A percentile compares a stretch with the other conserved stretches of the same genome.
phyloP scores from a whole-genome alignment of 2,113 vertebrate species.

The Panthera leo region DNA sequence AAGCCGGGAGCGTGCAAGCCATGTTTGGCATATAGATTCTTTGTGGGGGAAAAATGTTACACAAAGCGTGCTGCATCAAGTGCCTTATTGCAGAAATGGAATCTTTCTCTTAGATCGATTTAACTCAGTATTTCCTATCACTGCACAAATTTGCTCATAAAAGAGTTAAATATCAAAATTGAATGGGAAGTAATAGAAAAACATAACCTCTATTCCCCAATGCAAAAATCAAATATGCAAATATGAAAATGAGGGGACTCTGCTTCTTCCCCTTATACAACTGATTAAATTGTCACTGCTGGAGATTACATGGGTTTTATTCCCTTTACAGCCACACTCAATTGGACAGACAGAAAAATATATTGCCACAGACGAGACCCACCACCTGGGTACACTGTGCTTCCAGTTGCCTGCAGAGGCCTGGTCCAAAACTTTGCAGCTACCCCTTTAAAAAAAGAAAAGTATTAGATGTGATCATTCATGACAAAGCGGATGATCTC shows the following conservation, averaged over 20 bases:
- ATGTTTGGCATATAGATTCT: background rate
- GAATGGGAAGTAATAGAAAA: slow-evolving; percentile 75
- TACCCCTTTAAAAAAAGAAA: slow-evolving; percentile 62
- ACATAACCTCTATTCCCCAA: slow-evolving; percentile 62
- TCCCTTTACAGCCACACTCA: slow-evolving; percentile 78
- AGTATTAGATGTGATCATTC: slow-evolving; percentile 56
- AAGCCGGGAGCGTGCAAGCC: background rate
- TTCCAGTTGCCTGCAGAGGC: slow-evolving; percentile 64
- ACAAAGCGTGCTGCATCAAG: slow-evolving; percentile 32
- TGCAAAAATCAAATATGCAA: slow-evolving; percentile 84
- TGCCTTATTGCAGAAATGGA: slow-evolving; percentile 46
- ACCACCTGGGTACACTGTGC: slow-evolving; percentile 63
- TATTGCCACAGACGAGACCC: slow-evolving; percentile 68
- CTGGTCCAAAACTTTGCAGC: slow-evolving; percentile 77
- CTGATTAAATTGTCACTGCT: slow-evolving; percentile 79
- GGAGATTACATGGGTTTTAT: slow-evolving; percentile 80
- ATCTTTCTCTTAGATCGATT: slow-evolving; percentile 70
- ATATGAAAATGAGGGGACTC: slow-evolving; percentile 79
- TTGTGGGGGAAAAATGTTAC: slow-evolving; percentile 10
- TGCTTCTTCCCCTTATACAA: slow-evolving; percentile 48
- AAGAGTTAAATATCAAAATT: slow-evolving; percentile 79
- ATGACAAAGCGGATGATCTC: slow-evolving; percentile 13
- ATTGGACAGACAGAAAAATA: slow-evolving; percentile 76
- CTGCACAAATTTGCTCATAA: slow-evolving; percentile 23
- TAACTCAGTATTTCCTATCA: slow-evolving; percentile 61